Evolutionary conservation across 1,140 invertebrate species (phyloP).

Genomic region (Mactra quadrangularis): DNA sequence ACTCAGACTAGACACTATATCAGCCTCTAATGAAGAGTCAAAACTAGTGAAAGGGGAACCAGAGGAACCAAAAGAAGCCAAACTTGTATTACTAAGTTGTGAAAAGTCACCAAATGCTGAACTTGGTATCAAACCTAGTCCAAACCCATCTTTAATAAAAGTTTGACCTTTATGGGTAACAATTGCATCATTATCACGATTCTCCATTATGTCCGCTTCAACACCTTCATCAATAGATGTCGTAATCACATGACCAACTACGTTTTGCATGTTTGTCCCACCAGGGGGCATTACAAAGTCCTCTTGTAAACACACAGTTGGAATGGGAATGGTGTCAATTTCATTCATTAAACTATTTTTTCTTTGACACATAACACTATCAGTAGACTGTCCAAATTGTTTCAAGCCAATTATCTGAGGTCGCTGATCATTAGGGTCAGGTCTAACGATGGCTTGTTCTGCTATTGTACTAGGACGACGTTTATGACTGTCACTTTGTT

Average conservation of each 20-base stretch:
- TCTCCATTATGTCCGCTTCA: constrained; percentile 82
- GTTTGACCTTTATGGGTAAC: constrained; percentile 65
- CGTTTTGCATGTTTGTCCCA: constrained; percentile 37
- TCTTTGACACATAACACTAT: constrained; percentile 72
- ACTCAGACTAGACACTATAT: constrained; percentile 90
- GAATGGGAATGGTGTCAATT: constrained; percentile 63
- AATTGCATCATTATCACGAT: constrained; percentile 63
- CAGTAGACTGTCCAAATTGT: constrained; percentile 78
- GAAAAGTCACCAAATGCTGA: constrained; percentile 76
- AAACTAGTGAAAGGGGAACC: constrained; percentile 90
- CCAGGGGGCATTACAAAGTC: constrained; percentile 66
- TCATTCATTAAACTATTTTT: constrained; percentile 53
- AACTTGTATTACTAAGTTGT: constrained; percentile 69
- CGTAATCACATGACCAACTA: constrained; percentile 76
- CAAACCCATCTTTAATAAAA: constrained; percentile 72
- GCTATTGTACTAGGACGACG: constrained; percentile 89
- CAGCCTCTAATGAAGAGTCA: constrained; percentile 93
- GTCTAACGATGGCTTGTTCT: constrained; percentile 89
- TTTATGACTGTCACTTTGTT: constrained; percentile 79
- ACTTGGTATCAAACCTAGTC: constrained; percentile 73
- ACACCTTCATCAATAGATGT: constrained; percentile 85
- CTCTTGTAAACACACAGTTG: constrained; percentile 72
- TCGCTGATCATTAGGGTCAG: constrained; percentile 74
- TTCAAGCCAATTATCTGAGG: constrained; percentile 59
- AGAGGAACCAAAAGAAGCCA: constrained; percentile 63